A percentile compares a stretch with the other conserved stretches of the same genome.
Evolutionary conservation across 2,113 vertebrate species (phyloP).

Genomic region (Pterocles orientalis): DNA sequence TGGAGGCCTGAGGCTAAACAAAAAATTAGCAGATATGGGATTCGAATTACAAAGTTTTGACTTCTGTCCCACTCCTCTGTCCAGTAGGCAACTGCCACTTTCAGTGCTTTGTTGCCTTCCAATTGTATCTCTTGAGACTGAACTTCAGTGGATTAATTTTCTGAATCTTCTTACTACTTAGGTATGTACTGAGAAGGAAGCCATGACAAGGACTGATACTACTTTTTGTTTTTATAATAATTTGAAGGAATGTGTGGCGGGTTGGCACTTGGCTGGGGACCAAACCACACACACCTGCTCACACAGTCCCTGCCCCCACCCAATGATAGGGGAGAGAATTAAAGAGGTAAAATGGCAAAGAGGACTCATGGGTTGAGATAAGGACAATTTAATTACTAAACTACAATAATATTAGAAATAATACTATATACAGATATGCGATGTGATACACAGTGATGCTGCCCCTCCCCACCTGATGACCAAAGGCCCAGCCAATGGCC

Average conservation of each 20-base stretch:
- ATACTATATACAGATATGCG: no score
- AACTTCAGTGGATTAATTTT: background rate
- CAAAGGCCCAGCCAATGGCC: no score
- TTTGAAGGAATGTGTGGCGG: background rate
- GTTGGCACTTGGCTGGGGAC: no score
- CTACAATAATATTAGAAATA: no score
- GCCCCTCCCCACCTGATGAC: no score
- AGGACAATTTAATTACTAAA: no score
- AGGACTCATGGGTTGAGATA: no score
- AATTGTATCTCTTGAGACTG: background rate
- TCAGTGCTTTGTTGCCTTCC: background rate
- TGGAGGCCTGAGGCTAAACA: slow-evolving; percentile 10
- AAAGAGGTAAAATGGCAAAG: no score
- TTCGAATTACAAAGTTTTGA: slow-evolving; percentile 28
- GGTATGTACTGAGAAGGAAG: background rate
- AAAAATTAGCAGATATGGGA: slow-evolving; percentile 2
- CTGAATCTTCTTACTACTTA: background rate
- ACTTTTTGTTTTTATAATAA: background rate
- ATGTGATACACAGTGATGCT: no score
- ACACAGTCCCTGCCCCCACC: no score
- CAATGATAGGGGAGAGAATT: no score
- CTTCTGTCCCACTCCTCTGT: background rate
- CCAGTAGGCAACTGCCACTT: background rate
- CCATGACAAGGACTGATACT: background rate
- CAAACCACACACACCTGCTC: no score